Percentiles rank a stretch among this genome's conserved stretches.
These are phyloP conservation scores for Panopea generosa DNA, from an alignment of 2,888 invertebrate genomes.

Conservation along the genomic window DNA sequence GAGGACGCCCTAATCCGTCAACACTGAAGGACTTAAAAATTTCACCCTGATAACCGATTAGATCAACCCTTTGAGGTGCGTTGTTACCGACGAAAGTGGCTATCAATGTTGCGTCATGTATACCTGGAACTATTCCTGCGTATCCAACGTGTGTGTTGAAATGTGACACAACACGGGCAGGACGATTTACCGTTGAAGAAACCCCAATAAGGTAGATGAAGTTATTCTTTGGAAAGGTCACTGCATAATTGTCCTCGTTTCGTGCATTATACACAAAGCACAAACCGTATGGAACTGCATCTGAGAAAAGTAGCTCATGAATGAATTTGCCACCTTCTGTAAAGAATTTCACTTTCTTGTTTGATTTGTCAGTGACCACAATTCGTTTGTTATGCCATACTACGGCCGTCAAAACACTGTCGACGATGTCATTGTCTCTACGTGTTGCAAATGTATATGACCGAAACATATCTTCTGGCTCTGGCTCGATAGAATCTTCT, in stretches of 20 bases:
- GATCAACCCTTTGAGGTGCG: conserved; percentile 23
- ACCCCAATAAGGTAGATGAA: conserved; percentile 17
- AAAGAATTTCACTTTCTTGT: conserved; percentile 43
- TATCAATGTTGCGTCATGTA: neutral
- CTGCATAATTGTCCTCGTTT: conserved; percentile 1
- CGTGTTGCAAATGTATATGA: too few relatives aligned
- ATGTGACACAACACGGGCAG: neutral
- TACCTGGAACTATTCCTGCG: conserved; percentile 17
- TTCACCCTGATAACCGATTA: conserved; percentile 13
- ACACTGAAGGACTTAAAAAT: conserved; percentile 1
- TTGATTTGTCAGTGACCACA: conserved; percentile 36
- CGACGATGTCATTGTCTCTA: too few relatives aligned
- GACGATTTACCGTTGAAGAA: neutral
- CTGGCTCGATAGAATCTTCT: too few relatives aligned
- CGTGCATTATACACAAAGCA: neutral
- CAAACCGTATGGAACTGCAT: conserved; percentile 28
- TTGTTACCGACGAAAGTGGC: conserved; percentile 11
- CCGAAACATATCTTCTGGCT: too few relatives aligned
- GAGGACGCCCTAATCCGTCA: neutral
- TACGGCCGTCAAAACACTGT: conserved; percentile 7
- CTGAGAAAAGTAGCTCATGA: conserved; percentile 20
- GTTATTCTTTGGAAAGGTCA: conserved; percentile 25
- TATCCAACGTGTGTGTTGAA: conserved; percentile 19
- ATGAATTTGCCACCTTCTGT: conserved; percentile 24
- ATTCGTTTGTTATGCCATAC: conserved; percentile 26